These are phyloP conservation scores for Squalus acanthias DNA, from an alignment of 2,797 vertebrate genomes.

Conservation along the genomic window DNA sequence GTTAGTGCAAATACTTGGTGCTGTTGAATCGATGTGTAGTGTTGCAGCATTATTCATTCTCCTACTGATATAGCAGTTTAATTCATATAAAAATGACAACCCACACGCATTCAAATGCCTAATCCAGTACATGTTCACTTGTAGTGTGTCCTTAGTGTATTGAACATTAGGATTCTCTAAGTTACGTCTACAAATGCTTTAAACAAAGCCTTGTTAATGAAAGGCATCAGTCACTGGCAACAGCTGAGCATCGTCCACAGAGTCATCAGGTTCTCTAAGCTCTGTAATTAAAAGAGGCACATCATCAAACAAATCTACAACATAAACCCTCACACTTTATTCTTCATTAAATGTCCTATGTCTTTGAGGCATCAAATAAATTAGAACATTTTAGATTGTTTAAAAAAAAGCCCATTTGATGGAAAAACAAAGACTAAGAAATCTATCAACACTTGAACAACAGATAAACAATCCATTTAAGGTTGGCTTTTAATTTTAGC, in stretches of 20 bases:
- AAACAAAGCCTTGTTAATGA: neutral
- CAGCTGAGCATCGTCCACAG: neutral
- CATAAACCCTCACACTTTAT: neutral
- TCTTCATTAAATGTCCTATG: neutral
- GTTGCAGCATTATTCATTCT: neutral
- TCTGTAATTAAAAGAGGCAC: neutral
- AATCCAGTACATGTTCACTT: neutral
- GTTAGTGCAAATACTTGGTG: neutral
- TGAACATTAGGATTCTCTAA: conserved; percentile 2
- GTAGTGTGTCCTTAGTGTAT: neutral
- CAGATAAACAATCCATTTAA: neutral
- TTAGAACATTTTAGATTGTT: neutral
- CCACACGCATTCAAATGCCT: neutral
- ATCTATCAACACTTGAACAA: neutral
- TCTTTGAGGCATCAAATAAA: neutral
- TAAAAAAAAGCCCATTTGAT: neutral
- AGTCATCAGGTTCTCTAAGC: neutral
- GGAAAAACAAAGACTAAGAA: neutral
- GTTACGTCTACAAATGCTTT: conserved; percentile 3
- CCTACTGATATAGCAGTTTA: neutral
- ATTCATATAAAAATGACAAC: neutral
- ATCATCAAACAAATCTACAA: conserved; percentile 29
- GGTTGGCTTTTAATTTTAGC: neutral
- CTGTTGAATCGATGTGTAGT: neutral
- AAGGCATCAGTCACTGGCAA: conserved; percentile 6